Conservation (phyloP, 1,140 invertebrate genomes). For the Ctenoplectra terminalis region DNA sequence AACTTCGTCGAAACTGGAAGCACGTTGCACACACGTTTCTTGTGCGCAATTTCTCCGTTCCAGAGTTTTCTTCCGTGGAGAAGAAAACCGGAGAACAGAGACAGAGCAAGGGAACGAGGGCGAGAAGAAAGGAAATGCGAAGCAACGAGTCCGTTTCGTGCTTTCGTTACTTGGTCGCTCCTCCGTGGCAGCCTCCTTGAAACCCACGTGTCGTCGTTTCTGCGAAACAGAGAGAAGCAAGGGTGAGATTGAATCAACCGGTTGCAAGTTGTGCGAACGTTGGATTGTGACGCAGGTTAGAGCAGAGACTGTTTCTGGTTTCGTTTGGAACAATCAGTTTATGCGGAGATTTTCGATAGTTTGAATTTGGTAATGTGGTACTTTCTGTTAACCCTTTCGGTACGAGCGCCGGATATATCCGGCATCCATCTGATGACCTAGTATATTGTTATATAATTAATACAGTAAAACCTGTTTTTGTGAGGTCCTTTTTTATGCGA, state of each 20-base stretch:
- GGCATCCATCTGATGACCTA: no score
- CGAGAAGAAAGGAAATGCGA: constrained; percentile 18
- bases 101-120: neutral
- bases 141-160: constrained; percentile 25
- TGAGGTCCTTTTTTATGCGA: no score
- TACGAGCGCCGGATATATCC: no score
- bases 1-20: constrained; percentile 14
- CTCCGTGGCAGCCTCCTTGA: constrained; percentile 48
- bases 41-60: neutral
- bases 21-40: constrained; percentile 10
- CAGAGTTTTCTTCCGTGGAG: neutral
- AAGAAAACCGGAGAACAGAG: constrained; percentile 6
- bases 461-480: no score
- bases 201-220: constrained; percentile 52
- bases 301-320: neutral
- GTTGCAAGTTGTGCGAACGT: neutral
- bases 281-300: neutral
- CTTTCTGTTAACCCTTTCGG: no score
- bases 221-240: constrained; percentile 18
- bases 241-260: neutral
- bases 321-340: neutral
- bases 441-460: no score
- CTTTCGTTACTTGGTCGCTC: constrained; percentile 48
- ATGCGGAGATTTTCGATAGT: no score
- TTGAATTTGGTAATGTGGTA: no score